A percentile compares a stretch with the other conserved stretches of the same genome.
Conservation (phyloP, 2,797 vertebrate species). For the Lacerta bilineata region DNA sequence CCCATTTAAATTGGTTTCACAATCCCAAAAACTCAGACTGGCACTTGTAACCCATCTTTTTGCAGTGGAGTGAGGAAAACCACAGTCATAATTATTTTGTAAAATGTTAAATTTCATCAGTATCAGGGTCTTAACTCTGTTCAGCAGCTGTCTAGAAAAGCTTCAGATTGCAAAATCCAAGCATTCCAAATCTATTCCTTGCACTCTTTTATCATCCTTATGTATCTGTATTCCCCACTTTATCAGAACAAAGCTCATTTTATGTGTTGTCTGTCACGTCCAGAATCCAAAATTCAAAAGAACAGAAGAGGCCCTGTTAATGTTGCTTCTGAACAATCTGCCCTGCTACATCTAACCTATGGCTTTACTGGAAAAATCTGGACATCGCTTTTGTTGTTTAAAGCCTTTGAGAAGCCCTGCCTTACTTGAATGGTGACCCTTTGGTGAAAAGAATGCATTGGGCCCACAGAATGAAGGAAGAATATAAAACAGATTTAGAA, state of each 20-base stretch:
- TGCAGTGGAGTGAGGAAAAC: conserved; percentile 41
- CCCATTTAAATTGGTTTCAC: background rate
- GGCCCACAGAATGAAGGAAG: conserved; percentile 5
- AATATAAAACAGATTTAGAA: conserved; percentile 26
- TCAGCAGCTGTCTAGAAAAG: conserved; percentile 21
- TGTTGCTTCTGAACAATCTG: background rate
- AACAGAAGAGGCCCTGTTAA: conserved; percentile 21
- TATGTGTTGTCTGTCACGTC: conserved; percentile 16
- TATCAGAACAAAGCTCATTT: conserved; percentile 26
- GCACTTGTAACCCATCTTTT: conserved; percentile 37
- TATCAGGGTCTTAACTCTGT: conserved; percentile 19
- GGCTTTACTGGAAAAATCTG: conserved; percentile 43
- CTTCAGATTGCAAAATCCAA: background rate
- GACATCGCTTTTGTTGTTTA: conserved; percentile 33
- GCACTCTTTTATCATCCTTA: conserved; percentile 9
- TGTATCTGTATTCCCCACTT: conserved; percentile 14
- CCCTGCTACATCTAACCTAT: conserved; percentile 19
- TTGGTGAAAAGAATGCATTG: conserved; percentile 21
- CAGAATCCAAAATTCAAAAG: conserved; percentile 18
- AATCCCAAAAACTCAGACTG: conserved; percentile 54
- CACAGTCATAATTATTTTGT: conserved; percentile 27
- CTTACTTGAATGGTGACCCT: conserved; percentile 12
- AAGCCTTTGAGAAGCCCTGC: background rate
- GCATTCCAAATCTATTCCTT: conserved; percentile 17
- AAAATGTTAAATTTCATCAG: conserved; percentile 42